Conservation (phyloP, 2,113 vertebrate genomes). For the Peromyscus leucopus region DNA sequence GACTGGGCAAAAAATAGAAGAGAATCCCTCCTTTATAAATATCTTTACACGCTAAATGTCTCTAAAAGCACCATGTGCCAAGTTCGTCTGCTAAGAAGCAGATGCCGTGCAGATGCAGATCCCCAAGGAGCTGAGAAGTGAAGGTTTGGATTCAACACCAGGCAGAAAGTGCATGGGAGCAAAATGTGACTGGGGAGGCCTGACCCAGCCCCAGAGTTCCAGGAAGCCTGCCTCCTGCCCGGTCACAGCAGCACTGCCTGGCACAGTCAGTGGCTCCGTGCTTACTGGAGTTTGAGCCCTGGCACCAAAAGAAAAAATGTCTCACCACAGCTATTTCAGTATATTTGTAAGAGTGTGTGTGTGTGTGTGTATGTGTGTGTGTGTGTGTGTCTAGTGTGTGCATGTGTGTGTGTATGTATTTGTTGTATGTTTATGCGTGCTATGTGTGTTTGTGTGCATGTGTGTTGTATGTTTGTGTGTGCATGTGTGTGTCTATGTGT, state of each 20-base stretch:
- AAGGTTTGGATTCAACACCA: slow-evolving; percentile 51
- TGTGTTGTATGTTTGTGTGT: neutral
- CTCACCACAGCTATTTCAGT: neutral
- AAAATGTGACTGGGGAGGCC: neutral
- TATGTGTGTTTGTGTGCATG: neutral
- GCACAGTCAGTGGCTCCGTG: neutral
- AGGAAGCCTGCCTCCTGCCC: neutral
- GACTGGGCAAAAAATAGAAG: slow-evolving; percentile 82
- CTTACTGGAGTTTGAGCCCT: neutral
- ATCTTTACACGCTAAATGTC: slow-evolving; percentile 79
- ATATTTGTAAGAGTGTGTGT: neutral
- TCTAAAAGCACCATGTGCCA: slow-evolving; percentile 74
- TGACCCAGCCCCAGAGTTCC: neutral
- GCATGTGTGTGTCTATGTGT: neutral
- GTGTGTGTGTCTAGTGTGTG: neutral
- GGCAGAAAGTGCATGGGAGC: slow-evolving; percentile 62
- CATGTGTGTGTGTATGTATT: neutral
- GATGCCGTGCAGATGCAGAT: slow-evolving; percentile 75
- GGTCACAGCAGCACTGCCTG: neutral
- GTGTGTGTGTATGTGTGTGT: neutral
- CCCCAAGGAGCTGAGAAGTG: slow-evolving; percentile 64
- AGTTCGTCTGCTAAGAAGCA: slow-evolving; percentile 72
- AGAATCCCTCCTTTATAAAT: slow-evolving; percentile 83
- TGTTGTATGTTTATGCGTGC: neutral
- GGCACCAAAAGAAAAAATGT: neutral